Evolutionary conservation across 2,113 vertebrate species (phyloP).

Genomic region (Corythoichthys haematopterus): DNA sequence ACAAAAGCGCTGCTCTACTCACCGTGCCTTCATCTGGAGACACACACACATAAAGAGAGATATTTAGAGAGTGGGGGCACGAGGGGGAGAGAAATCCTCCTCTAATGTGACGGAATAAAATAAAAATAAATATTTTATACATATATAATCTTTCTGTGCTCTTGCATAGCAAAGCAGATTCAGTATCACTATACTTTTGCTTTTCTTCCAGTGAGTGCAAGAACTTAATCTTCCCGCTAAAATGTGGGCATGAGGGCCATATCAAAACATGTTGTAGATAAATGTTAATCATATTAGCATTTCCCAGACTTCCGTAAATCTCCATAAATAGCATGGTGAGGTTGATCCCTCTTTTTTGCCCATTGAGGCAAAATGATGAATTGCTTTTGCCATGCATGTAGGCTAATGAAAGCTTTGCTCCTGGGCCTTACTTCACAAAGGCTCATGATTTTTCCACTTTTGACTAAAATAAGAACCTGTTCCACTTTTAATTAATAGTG

Average conservation of each 20-base stretch:
- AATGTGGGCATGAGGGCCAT: conserved; percentile 71
- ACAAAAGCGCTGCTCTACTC: conserved; percentile 70
- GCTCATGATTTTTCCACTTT: conserved; percentile 72
- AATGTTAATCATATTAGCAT: conserved; percentile 81
- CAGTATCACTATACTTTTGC: conserved; percentile 53
- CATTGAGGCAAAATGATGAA: conserved; percentile 79
- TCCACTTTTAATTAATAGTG: conserved; percentile 80
- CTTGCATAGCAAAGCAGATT: conserved; percentile 65
- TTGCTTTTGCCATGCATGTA: conserved; percentile 77
- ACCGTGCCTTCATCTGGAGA: conserved; percentile 70
- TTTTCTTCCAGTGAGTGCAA: conserved; percentile 47
- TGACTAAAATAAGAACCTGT: conserved; percentile 77
- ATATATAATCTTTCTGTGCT: conserved; percentile 53
- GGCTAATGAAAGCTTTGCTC: conserved; percentile 79
- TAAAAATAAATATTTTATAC: conserved; percentile 43
- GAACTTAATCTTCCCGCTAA: conserved; percentile 68
- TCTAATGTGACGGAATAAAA: conserved; percentile 67
- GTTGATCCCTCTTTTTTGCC: conserved; percentile 75
- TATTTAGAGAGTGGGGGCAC: conserved; percentile 59
- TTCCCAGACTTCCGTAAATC: conserved; percentile 77
- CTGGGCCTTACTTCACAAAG: conserved; percentile 78
- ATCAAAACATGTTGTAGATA: conserved; percentile 77
- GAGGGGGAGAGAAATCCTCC: conserved; percentile 51
- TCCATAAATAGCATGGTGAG: conserved; percentile 78
- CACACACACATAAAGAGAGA: conserved; percentile 72